Evolutionary conservation across 2,888 invertebrate genomes (phyloP), one percentile per base, ranked within the genome.

Genomic region (Drosophila multiciliata): DNA sequence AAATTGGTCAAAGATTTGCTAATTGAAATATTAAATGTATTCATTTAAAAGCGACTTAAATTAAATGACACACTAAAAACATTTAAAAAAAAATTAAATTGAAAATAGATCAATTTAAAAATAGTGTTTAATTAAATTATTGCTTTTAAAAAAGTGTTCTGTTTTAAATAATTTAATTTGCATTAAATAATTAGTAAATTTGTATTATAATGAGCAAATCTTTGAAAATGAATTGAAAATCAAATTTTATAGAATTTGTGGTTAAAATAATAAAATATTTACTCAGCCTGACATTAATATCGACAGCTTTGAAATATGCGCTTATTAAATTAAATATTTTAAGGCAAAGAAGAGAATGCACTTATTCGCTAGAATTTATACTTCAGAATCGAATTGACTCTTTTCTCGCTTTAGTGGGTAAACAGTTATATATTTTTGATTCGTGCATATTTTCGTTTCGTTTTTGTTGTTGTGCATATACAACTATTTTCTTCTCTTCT

Each of bases 381-480:
- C n/a, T n/a, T 40, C 4, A 15, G 7, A 23, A 23, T 45, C 15
- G 45, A 15, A 23, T 23, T 45, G 45, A 23, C 23, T 45, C 45
- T 23, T 60, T 38, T 57, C 11, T 20, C 52, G 11, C 7, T 8
- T 40, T 42, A 26, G 48, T 58, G 59, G 35, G 26, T 57, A 40
- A 42, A 68, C 62, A 59, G 64, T 65, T 75, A 62, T 40, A 61
- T 32, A 53, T 61, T 48, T 23, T 20, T 26, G 23, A 17, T 58
- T 60, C 11, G 42, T 63, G 40, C 23, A 54, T 55, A 32, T 66
- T 38, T 54, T 48, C n/a, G n/a, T 38, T 73, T 23, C 4, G 23
- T 20, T 15, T 23, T 23, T 23, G 17, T 65, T 57, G 48, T 66
- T 50, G 40, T 55, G 26, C 53, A 60, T 71, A 32, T 55, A 67